Evolutionary conservation across 2,797 vertebrate species (phyloP).

Genomic region (Tamandua tetradactyla): DNA sequence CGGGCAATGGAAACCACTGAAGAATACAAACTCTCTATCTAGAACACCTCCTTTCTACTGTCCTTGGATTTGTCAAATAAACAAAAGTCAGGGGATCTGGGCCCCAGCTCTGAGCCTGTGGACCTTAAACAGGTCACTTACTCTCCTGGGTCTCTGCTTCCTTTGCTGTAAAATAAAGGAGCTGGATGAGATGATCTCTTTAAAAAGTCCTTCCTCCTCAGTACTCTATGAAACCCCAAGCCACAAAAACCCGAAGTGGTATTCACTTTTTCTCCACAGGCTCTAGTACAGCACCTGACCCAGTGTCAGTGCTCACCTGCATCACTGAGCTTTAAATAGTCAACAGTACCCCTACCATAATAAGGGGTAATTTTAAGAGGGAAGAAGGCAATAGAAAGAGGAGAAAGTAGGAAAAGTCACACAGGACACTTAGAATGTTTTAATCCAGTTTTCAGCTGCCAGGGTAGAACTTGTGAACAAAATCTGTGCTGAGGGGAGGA

Average conservation of each 20-base stretch:
- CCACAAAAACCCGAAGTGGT: not conserved
- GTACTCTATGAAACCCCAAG: not conserved
- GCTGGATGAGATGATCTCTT: not conserved
- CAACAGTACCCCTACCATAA: too few species aligned
- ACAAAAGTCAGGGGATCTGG: slow-evolving; percentile 30
- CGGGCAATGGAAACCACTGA: not conserved
- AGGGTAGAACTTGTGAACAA: not conserved
- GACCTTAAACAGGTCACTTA: slow-evolving; percentile 56
- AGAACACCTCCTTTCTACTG: not conserved
- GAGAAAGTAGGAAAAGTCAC: not conserved
- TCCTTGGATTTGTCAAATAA: not conserved
- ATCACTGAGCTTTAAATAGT: not conserved
- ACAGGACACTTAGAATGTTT: not conserved
- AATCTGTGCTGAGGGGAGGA: not conserved
- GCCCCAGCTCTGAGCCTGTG: not conserved
- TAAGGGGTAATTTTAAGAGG: not conserved
- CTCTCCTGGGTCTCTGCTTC: slow-evolving; percentile 65
- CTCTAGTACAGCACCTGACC: not conserved
- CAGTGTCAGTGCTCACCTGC: too few species aligned
- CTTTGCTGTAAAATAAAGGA: slow-evolving; percentile 52
- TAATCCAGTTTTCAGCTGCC: not conserved
- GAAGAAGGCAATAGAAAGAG: not conserved
- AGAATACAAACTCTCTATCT: not conserved
- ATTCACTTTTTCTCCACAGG: not conserved
- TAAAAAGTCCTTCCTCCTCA: not conserved